These are phyloP conservation scores for Alcis repandata DNA, from an alignment of 2,888 invertebrate species.

Conservation along the genomic window DNA sequence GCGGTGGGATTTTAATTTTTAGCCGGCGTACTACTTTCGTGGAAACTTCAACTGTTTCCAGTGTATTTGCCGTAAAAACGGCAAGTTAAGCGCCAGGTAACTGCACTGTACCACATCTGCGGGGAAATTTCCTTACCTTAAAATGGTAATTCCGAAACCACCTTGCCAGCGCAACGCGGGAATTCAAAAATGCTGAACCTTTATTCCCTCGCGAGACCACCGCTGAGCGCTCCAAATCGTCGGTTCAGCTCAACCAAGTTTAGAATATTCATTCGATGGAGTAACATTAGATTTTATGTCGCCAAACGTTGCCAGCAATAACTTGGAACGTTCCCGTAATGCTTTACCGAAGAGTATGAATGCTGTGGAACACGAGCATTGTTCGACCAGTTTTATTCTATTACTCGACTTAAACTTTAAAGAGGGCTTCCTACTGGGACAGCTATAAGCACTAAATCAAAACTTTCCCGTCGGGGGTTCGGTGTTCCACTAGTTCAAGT, in stretches of 20 bases:
- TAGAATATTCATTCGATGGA: constrained; percentile 73
- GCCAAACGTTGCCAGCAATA: constrained; percentile 66
- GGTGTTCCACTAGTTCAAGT: constrained; percentile 71
- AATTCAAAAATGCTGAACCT: constrained; percentile 52
- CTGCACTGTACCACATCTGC: constrained; percentile 38
- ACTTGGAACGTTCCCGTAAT: constrained; percentile 68
- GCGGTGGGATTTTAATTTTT: background rate
- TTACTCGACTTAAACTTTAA: constrained; percentile 82
- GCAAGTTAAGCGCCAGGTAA: constrained; percentile 23
- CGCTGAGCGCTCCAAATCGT: constrained; percentile 55
- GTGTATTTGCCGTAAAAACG: constrained; percentile 14
- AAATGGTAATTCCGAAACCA: constrained; percentile 34
- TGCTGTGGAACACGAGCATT: constrained; percentile 71
- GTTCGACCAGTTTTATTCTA: constrained; percentile 84
- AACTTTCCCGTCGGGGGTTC: constrained; percentile 78
- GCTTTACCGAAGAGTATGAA: constrained; percentile 70
- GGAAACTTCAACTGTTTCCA: constrained; percentile 6
- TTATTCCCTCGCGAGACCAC: constrained; percentile 48
- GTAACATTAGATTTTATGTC: constrained; percentile 73
- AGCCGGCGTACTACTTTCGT: constrained; percentile 1
- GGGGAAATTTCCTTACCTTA: constrained; percentile 31
- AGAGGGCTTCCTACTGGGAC: constrained; percentile 78
- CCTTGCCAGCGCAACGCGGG: constrained; percentile 37
- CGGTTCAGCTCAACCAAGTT: constrained; percentile 56
- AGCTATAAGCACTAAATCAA: constrained; percentile 85